Evolutionary conservation across 2,113 vertebrate genomes (phyloP).

Genomic region (Siniperca chuatsi): DNA sequence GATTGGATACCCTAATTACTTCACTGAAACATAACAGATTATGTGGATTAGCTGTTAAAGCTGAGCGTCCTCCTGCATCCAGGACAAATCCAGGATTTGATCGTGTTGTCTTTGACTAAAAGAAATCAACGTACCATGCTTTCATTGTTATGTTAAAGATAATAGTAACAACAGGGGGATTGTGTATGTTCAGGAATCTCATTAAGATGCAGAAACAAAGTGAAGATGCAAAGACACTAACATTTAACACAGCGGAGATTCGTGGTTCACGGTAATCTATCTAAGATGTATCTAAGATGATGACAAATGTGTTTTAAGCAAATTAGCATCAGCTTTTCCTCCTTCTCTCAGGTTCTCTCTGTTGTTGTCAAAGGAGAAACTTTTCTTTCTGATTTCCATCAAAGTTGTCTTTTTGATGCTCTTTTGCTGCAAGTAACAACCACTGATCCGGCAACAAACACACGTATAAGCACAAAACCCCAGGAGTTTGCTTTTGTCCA

Average conservation of each 20-base stretch:
- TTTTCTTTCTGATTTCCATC: not conserved
- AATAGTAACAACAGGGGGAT: conserved; percentile 1
- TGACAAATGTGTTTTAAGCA: conserved; percentile 4
- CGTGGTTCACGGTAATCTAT: not conserved
- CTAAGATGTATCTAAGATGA: not conserved
- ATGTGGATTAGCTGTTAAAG: conserved; percentile 41
- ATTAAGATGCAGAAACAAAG: conserved; percentile 29
- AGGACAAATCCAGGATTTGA: conserved; percentile 32
- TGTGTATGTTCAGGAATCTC: not conserved
- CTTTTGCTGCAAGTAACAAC: not conserved
- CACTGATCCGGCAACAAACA: not conserved
- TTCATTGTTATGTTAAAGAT: conserved; percentile 29
- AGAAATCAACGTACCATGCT: not conserved
- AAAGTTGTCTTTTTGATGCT: conserved; percentile 16
- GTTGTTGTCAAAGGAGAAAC: not conserved
- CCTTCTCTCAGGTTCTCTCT: not conserved
- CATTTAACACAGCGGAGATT: not conserved
- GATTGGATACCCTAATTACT: conserved; percentile 41
- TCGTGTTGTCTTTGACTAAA: conserved; percentile 23
- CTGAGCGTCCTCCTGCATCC: conserved; percentile 15
- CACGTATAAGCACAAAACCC: not conserved
- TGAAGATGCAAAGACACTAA: not conserved
- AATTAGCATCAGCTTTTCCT: conserved; percentile 3
- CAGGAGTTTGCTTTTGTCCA: conserved; percentile 23
- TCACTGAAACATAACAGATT: conserved; percentile 45